These are phyloP conservation scores for Rhea pennata DNA, from an alignment of 2,113 vertebrate genomes.

Conservation along the genomic window DNA sequence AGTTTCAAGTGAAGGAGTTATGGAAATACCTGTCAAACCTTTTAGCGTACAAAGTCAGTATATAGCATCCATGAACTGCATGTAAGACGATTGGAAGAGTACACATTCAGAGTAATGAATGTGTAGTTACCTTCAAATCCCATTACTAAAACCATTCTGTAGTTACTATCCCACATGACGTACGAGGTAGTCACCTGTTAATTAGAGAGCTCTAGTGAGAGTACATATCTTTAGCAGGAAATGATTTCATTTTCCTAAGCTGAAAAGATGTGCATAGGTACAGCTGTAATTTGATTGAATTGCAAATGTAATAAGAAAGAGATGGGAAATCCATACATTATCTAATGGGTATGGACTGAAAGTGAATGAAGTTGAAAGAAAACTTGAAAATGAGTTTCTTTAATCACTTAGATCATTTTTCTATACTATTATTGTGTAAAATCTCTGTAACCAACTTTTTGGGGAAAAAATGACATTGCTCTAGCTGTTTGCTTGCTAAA, in stretches of 20 bases:
- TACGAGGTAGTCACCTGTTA: background rate
- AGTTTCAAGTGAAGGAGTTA: background rate
- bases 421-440: background rate
- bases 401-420: background rate
- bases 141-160: background rate
- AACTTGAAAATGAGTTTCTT: background rate
- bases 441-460: background rate
- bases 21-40: background rate
- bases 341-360: background rate
- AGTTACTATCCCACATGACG: rapidly evolving
- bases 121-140: background rate
- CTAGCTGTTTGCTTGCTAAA: background rate
- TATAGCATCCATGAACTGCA: background rate
- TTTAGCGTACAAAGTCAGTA: background rate
- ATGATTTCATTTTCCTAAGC: background rate
- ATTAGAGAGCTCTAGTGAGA: background rate
- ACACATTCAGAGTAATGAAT: background rate
- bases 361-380: background rate
- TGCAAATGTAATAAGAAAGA: background rate
- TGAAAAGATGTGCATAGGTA: background rate
- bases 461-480: background rate
- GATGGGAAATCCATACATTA: background rate
- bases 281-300: background rate
- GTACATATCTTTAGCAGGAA: too few relatives aligned
- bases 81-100: background rate